Evolutionary conservation across 2,113 vertebrate genomes (phyloP).

Genomic region (Sorex fumeus): DNA sequence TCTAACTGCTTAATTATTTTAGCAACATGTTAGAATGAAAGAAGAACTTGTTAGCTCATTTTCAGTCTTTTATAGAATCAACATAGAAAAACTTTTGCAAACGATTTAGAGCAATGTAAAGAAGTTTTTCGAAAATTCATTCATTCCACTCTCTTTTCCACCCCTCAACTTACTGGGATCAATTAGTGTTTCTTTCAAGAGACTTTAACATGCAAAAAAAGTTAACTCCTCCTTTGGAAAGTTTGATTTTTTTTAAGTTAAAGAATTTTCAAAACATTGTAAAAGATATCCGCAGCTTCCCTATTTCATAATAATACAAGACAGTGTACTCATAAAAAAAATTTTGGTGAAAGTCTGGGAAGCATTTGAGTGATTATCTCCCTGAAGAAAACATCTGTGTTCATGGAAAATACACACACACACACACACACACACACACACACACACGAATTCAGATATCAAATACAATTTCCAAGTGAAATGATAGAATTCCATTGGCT

Average conservation of each 20-base stretch:
- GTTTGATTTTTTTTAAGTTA: neutral
- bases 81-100: too few species aligned
- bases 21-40: too few species aligned
- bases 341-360: constrained; percentile 49
- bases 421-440: constrained; percentile 40
- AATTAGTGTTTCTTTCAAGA: constrained; percentile 10
- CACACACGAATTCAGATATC: constrained; percentile 70
- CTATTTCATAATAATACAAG: constrained; percentile 57
- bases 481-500: constrained; percentile 55
- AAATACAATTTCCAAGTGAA: constrained; percentile 74
- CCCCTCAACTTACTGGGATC: neutral
- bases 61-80: too few species aligned
- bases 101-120: too few species aligned
- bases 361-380: constrained; percentile 28
- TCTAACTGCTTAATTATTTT: too few species aligned
- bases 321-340: constrained; percentile 49
- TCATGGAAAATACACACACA: constrained; percentile 75
- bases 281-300: constrained; percentile 64
- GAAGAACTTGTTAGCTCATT: too few species aligned
- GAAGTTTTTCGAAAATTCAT: neutral
- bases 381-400: constrained; percentile 70
- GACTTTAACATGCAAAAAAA: constrained; percentile 52
- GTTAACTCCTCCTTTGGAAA: neutral
- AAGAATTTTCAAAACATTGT: constrained; percentile 52
- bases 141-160: neutral